phyloP scores from a whole-genome alignment of 2,113 vertebrate species.

The Prolemur simus region DNA sequence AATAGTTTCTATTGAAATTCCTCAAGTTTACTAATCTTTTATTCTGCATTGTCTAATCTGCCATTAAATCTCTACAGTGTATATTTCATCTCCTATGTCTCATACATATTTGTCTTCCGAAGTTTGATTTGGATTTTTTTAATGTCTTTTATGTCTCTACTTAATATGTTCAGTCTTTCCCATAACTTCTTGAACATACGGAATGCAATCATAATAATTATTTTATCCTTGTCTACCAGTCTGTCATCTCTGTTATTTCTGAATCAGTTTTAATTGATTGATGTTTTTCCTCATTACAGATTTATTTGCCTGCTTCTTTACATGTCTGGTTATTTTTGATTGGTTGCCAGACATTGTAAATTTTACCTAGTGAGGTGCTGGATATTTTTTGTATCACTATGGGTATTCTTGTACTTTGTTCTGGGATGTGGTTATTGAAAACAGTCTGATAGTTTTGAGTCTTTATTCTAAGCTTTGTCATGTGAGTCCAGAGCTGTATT shows the following conservation, averaged over 20 bases:
- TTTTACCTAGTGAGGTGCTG: background rate
- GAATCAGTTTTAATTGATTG: background rate
- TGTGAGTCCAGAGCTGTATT: background rate
- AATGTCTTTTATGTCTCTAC: background rate
- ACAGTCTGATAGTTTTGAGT: background rate
- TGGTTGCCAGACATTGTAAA: background rate
- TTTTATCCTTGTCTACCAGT: background rate
- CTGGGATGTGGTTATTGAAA: background rate
- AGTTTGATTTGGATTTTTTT: background rate
- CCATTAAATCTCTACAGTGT: background rate
- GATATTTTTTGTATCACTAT: background rate
- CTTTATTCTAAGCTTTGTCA: background rate
- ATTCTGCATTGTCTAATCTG: background rate
- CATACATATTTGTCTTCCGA: background rate
- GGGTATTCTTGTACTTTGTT: background rate
- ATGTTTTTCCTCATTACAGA: background rate
- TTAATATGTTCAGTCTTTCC: background rate
- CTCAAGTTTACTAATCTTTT: slow-evolving; percentile 12
- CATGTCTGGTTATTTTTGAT: background rate
- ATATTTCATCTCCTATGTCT: too few species aligned
- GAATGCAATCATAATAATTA: background rate
- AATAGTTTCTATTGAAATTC: background rate
- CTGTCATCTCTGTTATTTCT: background rate
- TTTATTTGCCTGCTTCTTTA: slow-evolving; percentile 17
- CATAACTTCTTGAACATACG: background rate